These are phyloP conservation scores for Dynastes grantii DNA, from an alignment of 2,888 invertebrate species.

Conservation along the genomic window DNA sequence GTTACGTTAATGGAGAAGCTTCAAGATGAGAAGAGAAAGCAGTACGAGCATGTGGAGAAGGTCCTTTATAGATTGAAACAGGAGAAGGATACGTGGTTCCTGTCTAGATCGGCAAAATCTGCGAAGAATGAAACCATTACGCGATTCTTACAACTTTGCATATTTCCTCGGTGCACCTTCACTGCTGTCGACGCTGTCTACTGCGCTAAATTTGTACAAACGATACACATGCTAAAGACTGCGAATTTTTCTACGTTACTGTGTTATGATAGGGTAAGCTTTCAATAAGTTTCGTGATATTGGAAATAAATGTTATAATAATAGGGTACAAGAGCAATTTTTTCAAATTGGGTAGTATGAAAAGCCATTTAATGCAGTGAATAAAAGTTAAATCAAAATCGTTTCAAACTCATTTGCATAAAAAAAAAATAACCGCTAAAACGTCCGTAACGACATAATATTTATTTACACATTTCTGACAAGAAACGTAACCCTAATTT, in stretches of 20 bases:
- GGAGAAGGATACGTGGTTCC: conserved; percentile 91
- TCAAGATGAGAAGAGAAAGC: conserved; percentile 93
- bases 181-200: conserved; percentile 97
- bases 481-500: too few species aligned
- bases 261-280: conserved; percentile 94
- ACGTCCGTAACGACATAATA: too few species aligned
- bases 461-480: too few species aligned
- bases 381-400: too few species aligned
- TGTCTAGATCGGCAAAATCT: conserved; percentile 86
- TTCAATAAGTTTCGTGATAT: too few species aligned
- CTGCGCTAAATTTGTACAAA: conserved; percentile 97
- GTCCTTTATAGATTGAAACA: conserved; percentile 82
- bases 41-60: conserved; percentile 94
- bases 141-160: conserved; percentile 94
- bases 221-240: conserved; percentile 94
- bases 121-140: conserved; percentile 98
- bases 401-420: too few species aligned
- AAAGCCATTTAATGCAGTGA: too few species aligned
- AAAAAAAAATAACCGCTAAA: too few species aligned
- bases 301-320: too few species aligned
- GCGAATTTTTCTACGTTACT: conserved; percentile 98
- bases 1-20: conserved; percentile 92
- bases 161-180: conserved; percentile 97
- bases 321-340: too few species aligned
- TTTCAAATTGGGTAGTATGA: too few species aligned